Evolutionary conservation across 2,797 vertebrate genomes (phyloP).

Genomic region (Trichosurus vulpecula): DNA sequence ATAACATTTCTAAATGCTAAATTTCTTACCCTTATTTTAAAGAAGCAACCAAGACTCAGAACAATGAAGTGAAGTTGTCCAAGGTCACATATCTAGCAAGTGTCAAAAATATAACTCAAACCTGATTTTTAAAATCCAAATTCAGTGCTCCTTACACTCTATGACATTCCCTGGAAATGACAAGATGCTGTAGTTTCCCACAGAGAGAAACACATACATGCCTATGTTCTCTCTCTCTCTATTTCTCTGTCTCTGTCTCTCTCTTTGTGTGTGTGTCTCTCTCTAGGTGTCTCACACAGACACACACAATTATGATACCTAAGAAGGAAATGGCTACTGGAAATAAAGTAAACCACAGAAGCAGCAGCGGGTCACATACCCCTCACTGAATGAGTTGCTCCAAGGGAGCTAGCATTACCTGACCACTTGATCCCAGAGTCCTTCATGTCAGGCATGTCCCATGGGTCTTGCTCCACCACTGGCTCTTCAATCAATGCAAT

Average conservation of each 20-base stretch:
- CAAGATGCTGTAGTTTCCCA: neutral
- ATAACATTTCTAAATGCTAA: neutral
- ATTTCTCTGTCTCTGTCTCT: neutral
- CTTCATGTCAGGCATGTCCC: conserved; percentile 91
- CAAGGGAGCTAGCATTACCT: conserved; percentile 84
- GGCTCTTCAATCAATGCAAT: conserved; percentile 85
- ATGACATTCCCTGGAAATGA: neutral
- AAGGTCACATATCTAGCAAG: neutral
- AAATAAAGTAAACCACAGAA: neutral
- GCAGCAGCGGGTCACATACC: neutral
- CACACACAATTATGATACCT: neutral
- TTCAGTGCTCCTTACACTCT: neutral
- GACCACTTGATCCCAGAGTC: conserved; percentile 93
- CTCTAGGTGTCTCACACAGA: no score
- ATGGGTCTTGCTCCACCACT: conserved; percentile 86
- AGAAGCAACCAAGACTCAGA: no score
- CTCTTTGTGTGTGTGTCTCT: neutral
- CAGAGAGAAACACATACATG: neutral
- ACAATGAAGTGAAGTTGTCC: neutral
- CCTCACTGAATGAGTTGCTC: neutral
- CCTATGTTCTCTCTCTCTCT: neutral
- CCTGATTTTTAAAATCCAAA: neutral
- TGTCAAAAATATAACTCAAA: neutral
- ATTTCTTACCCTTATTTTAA: no score
- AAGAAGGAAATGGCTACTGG: neutral